These are phyloP conservation scores for Microcebus tavaratra DNA, from an alignment of 2,113 vertebrate genomes.

Conservation along the genomic window DNA sequence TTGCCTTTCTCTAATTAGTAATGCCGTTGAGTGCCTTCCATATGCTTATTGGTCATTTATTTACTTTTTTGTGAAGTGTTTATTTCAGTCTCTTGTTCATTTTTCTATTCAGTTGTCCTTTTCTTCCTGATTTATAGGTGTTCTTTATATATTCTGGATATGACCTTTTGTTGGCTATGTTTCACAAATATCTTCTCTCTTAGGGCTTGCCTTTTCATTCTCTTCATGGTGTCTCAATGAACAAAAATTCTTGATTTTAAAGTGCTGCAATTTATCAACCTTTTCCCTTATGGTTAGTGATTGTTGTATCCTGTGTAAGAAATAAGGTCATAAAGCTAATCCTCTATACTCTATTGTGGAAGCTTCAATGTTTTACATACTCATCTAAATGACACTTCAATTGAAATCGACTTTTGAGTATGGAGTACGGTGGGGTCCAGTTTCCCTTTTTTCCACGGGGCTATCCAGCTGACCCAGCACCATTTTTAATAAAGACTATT, in stretches of 20 bases:
- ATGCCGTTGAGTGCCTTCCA: not conserved
- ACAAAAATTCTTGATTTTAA: not conserved
- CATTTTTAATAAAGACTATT: not conserved
- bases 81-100: not conserved
- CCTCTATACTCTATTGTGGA: not conserved
- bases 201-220: not conserved
- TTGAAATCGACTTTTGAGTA: not conserved
- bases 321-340: not conserved
- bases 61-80: not conserved
- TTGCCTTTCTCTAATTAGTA: slow-evolving; percentile 35
- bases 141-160: slow-evolving; percentile 31
- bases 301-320: not conserved
- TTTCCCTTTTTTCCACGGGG: not conserved
- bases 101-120: not conserved
- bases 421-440: not conserved
- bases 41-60: not conserved
- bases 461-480: not conserved
- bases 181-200: slow-evolving; percentile 2
- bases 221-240: not conserved
- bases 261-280: not conserved
- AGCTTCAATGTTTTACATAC: not conserved
- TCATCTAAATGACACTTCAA: not conserved
- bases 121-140: slow-evolving; percentile 2
- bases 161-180: not conserved
- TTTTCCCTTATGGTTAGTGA: not conserved